These are phyloP conservation scores for Pangasius djambal DNA, from an alignment of 2,797 vertebrate species.

Conservation along the genomic window DNA sequence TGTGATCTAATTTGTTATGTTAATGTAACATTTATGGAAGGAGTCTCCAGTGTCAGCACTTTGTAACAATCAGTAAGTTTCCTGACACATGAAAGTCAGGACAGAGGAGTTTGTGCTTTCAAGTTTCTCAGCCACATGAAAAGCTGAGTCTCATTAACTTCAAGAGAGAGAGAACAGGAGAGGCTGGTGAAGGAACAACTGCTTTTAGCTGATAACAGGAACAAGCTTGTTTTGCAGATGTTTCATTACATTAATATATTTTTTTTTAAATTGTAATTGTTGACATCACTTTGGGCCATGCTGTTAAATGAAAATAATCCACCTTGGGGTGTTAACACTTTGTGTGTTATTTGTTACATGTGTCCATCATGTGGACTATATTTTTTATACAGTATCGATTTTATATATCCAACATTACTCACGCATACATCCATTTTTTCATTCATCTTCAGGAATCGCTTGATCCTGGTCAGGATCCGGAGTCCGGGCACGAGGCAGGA, in stretches of 20 bases:
- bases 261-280: background rate
- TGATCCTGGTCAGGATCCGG: background rate
- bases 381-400: background rate
- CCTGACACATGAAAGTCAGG: background rate
- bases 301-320: background rate
- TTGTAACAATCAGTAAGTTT: background rate
- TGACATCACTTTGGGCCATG: background rate
- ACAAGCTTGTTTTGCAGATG: background rate
- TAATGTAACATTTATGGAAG: background rate
- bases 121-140: background rate
- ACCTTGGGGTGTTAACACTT: background rate
- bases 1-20: background rate
- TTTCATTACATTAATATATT: too few relatives aligned
- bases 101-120: background rate
- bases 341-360: background rate
- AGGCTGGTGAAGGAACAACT: background rate
- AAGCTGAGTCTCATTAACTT: slow-evolving; percentile 1
- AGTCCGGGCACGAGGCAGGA: background rate
- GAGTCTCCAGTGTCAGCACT: slow-evolving; percentile 11
- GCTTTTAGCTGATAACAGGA: slow-evolving; percentile 15
- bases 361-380: background rate
- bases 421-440: background rate
- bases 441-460: background rate
- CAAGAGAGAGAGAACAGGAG: background rate
- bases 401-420: background rate